A percentile compares a stretch with the other conserved stretches of the same genome.
Evolutionary conservation across 2,113 vertebrate species (phyloP).

Genomic region (Eretmochelys imbricata): DNA sequence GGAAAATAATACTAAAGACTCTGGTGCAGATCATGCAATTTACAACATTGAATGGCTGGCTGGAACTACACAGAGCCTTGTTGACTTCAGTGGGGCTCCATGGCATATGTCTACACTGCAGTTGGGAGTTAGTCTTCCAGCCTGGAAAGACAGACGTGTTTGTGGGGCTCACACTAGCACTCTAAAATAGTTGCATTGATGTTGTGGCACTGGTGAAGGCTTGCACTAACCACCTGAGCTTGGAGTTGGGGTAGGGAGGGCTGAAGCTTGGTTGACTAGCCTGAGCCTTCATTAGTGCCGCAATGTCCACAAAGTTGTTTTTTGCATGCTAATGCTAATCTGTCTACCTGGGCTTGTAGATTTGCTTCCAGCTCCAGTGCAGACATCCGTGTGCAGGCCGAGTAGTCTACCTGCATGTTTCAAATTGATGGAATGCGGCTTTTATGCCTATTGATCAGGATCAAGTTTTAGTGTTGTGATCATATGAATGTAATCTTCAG

Average conservation of each 20-base stretch:
- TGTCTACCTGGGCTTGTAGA: not conserved
- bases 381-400: not conserved
- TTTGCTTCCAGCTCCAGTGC: not conserved
- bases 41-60: not conserved
- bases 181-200: not conserved
- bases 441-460: not conserved
- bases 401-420: not conserved
- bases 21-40: not conserved
- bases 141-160: not conserved
- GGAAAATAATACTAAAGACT: not conserved
- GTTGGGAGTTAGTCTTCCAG: not conserved
- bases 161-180: not conserved
- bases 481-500: too few species aligned
- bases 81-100: not conserved
- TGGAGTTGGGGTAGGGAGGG: not conserved
- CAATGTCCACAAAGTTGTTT: not conserved
- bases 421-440: not conserved
- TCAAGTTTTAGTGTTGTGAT: not conserved
- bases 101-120: not conserved
- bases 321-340: not conserved
- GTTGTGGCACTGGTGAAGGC: not conserved
- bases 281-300: not conserved
- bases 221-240: not conserved
- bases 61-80: not conserved
- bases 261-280: not conserved